Evolutionary conservation across 2,797 vertebrate species (phyloP), one percentile per base, ranked within the genome.

Genomic region (Lateolabrax maculatus): DNA sequence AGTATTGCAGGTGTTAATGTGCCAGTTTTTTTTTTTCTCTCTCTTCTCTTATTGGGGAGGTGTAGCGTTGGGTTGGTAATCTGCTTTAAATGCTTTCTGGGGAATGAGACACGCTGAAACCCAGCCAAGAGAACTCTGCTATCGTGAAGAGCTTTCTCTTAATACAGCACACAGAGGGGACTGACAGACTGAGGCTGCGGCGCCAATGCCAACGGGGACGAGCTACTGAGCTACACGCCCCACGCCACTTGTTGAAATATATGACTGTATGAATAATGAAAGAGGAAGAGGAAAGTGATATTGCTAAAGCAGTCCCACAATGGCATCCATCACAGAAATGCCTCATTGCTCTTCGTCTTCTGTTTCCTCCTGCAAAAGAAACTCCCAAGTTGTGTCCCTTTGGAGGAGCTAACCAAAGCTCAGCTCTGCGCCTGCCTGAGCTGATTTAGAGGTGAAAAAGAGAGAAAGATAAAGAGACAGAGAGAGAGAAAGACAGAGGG

Each of bases 11-110:
- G 93, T 95, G 93, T 93, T 91, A 91, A 91, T 93, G 93, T 94
- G 92, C 94, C 93, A 94, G 88, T 21, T 37, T 89, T 84, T 80
- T 76, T 83, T 27, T 23, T 48, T 66, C 52, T 64, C 72, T 66
- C 84, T 86, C 81, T 81, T 61, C 86, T 87, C 81, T 90, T 93
- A 90, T 90, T 91, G 87, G 90, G 89, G 92, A 92, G 91, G 92
- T 91, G 92, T 90, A 90, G 89, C 88, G 86, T 92, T 89, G 81
- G 90, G 79, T 90, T 90, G 89, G 89, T 95, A 94, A 95, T 94
- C 92, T 94, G 91, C 87, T 92, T 93, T 95, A 95, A 95, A 94
- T 87, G 91, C 92, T 94, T 93, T 94, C 93, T 92, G 92, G 93
- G 92, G 94, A 92, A 90, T 81, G 87, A 91, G 89, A 91, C 82